Percentiles rank a stretch among this genome's conserved stretches.
Evolutionary conservation across 2,113 vertebrate species (phyloP).

Genomic region (Nyctereutes procyonoides): DNA sequence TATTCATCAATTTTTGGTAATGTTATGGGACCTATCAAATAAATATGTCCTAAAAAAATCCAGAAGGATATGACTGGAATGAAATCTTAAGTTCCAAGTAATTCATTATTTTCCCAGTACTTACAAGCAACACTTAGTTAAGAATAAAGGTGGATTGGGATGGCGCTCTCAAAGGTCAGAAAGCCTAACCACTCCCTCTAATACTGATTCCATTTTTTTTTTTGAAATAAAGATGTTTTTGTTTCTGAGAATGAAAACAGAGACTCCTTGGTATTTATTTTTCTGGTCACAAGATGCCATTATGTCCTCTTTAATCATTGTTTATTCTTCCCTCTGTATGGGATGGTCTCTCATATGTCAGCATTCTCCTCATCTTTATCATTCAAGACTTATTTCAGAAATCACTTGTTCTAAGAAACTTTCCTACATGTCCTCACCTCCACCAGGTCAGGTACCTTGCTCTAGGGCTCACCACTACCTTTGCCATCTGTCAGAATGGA

Average conservation of each 20-base stretch:
- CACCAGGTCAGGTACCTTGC: neutral
- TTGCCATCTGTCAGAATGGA: neutral
- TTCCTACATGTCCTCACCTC: neutral
- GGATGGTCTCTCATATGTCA: neutral
- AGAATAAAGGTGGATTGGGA: neutral
- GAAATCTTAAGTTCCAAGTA: neutral
- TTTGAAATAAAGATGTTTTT: slow-evolving; percentile 9
- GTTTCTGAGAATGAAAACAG: neutral
- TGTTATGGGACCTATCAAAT: neutral
- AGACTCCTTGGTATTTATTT: slow-evolving; percentile 36
- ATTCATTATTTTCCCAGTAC: slow-evolving; percentile 16
- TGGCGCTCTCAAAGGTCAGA: neutral
- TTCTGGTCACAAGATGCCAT: neutral
- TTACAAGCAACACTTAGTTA: neutral
- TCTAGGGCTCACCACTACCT: neutral
- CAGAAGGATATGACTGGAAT: neutral
- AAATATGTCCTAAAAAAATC: slow-evolving; percentile 15
- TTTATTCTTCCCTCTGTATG: neutral
- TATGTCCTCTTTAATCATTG: neutral
- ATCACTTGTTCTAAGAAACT: neutral
- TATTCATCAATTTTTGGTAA: neutral
- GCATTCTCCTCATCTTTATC: neutral
- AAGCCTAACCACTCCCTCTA: slow-evolving; percentile 36
- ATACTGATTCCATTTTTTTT: neutral
- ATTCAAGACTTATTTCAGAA: slow-evolving; percentile 5